Conservation (phyloP, 64 coral and sea anemone species). For the Dendronephthya gigantea region DNA sequence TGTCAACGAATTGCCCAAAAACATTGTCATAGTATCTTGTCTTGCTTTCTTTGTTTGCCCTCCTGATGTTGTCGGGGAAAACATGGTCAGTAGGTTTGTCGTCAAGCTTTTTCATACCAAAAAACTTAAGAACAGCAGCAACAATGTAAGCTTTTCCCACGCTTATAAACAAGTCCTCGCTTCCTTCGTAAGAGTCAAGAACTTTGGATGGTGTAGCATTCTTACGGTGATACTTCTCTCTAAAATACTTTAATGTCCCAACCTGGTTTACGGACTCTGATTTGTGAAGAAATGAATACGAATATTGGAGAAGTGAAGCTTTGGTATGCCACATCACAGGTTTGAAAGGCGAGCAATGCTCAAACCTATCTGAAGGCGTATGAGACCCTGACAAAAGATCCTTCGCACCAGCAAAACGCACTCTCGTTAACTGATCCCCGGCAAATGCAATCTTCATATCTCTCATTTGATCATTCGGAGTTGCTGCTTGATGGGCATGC, state of each 20-base stretch:
- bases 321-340: conserved; percentile 66
- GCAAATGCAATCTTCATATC: too few relatives aligned
- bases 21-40: conserved; percentile 40
- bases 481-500: conserved; percentile 22
- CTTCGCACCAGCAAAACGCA: conserved; percentile 58
- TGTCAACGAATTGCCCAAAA: conserved; percentile 57
- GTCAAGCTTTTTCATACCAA: conserved; percentile 32
- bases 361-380: conserved; percentile 59
- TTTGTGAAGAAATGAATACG: conserved; percentile 52
- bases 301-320: conserved; percentile 51
- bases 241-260: conserved; percentile 57
- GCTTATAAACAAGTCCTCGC: conserved; percentile 64
- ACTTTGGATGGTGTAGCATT: conserved; percentile 51
- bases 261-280: conserved; percentile 47
- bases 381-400: conserved; percentile 51
- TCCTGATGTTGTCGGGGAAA: too few relatives aligned
- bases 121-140: conserved; percentile 39
- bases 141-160: conserved; percentile 49
- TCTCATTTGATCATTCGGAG: conserved; percentile 27
- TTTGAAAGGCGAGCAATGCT: conserved; percentile 68
- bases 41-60: too few relatives aligned
- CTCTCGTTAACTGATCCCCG: conserved; percentile 46
- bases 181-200: conserved; percentile 51
- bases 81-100: conserved; percentile 18
- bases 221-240: conserved; percentile 45